A percentile compares a stretch with the other conserved stretches of the same genome.
These are phyloP conservation scores for Microcebus ravelobensis DNA, from an alignment of 2,113 vertebrate genomes.

Conservation along the genomic window DNA sequence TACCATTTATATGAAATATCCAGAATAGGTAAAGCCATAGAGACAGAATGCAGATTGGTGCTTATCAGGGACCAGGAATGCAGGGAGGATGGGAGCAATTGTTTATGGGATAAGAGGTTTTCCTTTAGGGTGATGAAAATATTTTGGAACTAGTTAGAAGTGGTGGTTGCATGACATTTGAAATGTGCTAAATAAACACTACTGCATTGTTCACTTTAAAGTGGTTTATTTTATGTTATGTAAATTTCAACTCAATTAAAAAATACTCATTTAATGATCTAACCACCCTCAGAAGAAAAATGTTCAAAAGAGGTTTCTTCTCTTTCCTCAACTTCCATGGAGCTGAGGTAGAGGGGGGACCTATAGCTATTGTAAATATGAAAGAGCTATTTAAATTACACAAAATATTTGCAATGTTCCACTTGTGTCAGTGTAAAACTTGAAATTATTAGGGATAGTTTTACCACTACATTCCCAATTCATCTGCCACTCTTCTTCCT, in stretches of 20 bases:
- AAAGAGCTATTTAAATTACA: neutral
- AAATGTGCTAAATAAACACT: neutral
- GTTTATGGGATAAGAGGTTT: neutral
- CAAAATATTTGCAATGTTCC: neutral
- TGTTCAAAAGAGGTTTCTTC: neutral
- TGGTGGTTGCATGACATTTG: neutral
- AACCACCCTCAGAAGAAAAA: neutral
- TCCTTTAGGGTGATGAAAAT: neutral
- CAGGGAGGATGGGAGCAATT: neutral
- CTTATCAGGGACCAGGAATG: neutral
- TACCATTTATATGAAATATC: neutral
- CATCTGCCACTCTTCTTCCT: neutral
- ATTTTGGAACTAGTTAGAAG: neutral
- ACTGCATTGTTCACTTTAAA: neutral
- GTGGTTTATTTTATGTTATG: neutral
- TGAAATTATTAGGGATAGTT: neutral
- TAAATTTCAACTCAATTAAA: neutral
- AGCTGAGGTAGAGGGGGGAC: neutral
- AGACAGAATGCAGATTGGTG: neutral
- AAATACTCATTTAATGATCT: neutral
- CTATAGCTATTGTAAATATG: neutral
- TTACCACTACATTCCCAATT: neutral
- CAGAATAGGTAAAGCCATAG: neutral
- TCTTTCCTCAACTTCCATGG: neutral
- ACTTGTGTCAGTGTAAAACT: neutral